A percentile compares a stretch with the other conserved stretches of the same genome.
Evolutionary conservation across 2,888 invertebrate species (phyloP).

Genomic region (Clitarchus hookeri): DNA sequence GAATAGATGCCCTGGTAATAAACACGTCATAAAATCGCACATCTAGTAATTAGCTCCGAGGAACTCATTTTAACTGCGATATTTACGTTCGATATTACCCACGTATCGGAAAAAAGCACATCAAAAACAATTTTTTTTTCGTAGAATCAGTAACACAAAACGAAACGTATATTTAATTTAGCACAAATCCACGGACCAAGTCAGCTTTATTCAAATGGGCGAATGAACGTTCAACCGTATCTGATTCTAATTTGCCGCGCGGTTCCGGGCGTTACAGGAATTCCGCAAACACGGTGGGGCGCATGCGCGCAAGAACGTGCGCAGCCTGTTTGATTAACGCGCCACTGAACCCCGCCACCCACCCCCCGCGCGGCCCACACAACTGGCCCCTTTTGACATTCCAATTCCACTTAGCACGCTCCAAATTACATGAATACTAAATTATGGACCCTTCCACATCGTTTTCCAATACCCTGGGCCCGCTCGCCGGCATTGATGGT

Average conservation of each 20-base stretch:
- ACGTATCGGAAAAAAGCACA: not conserved
- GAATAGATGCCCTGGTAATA: too few relatives aligned
- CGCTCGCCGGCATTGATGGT: not conserved
- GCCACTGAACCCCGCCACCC: not conserved
- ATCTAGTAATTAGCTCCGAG: not conserved
- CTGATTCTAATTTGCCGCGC: constrained; percentile 10
- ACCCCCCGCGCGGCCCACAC: not conserved
- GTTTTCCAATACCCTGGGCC: constrained; percentile 34
- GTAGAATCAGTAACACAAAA: not conserved
- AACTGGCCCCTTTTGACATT: constrained; percentile 23
- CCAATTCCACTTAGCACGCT: constrained; percentile 34
- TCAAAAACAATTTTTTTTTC: not conserved
- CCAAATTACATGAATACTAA: constrained; percentile 37
- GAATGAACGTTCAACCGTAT: not conserved
- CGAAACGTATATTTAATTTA: not conserved
- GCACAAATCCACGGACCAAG: not conserved
- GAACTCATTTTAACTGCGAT: not conserved
- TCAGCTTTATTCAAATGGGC: constrained; percentile 7
- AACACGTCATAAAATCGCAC: too few relatives aligned
- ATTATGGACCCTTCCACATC: constrained; percentile 37
- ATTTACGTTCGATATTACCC: not conserved
- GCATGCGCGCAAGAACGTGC: not conserved
- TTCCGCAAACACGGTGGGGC: not conserved
- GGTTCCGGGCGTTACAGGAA: not conserved
- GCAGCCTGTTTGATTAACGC: not conserved